These are phyloP conservation scores for Syrrhaptes paradoxus DNA, from an alignment of 2,113 vertebrate species.

Conservation along the genomic window DNA sequence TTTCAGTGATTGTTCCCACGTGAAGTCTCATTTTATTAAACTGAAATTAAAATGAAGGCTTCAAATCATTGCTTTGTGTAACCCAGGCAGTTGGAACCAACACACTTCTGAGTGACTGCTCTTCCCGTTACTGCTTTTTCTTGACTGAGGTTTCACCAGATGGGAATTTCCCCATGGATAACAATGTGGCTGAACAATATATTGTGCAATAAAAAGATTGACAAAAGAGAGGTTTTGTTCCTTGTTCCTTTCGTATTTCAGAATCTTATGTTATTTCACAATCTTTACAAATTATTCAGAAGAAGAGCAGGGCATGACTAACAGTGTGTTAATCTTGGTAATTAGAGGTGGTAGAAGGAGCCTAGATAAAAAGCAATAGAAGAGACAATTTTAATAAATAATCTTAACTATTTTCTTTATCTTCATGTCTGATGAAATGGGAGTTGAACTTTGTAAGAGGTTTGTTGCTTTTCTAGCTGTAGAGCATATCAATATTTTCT, in stretches of 20 bases:
- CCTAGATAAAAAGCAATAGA: not conserved
- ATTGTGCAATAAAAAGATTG: not conserved
- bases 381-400: not conserved
- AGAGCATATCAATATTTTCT: not conserved
- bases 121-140: not conserved
- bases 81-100: not conserved
- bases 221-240: not conserved
- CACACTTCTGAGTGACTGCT: not conserved
- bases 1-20: not conserved
- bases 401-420: not conserved
- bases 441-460: not conserved
- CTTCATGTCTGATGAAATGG: not conserved
- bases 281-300: not conserved
- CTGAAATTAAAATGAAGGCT: not conserved
- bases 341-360: not conserved
- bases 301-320: not conserved
- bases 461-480: not conserved
- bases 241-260: not conserved
- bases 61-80: not conserved
- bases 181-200: not conserved
- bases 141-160: not conserved
- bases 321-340: not conserved
- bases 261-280: not conserved
- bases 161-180: not conserved
- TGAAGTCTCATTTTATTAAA: not conserved